Conservation (phyloP, 2,888 invertebrate species). For the Scelioninae gen. 1 region DNA sequence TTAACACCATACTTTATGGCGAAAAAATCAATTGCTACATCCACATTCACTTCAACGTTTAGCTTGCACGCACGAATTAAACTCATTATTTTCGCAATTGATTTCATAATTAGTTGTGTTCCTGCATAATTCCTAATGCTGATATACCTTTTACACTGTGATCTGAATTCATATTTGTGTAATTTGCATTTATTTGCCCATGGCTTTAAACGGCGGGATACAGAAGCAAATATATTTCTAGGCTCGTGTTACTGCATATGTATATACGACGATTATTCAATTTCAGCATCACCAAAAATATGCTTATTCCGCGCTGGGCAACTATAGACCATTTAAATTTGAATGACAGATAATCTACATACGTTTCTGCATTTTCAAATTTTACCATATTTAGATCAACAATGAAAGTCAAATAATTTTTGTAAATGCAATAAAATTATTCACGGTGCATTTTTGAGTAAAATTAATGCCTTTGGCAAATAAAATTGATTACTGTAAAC, state of each 20-base stretch:
- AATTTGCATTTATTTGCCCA: slow-evolving; percentile 67
- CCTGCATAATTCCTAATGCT: slow-evolving; percentile 63
- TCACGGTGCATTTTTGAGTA: no score
- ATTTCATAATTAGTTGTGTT: slow-evolving; percentile 63
- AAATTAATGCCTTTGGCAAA: no score
- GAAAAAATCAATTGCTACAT: neutral
- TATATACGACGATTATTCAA: slow-evolving; percentile 67
- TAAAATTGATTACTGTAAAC: no score
- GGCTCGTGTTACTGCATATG: slow-evolving; percentile 69
- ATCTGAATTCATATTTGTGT: slow-evolving; percentile 62
- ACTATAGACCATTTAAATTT: slow-evolving; percentile 24
- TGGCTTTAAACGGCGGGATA: slow-evolving; percentile 54
- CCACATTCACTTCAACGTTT: neutral
- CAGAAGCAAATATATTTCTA: slow-evolving; percentile 65
- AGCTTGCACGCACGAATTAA: slow-evolving; percentile 39
- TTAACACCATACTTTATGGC: no score
- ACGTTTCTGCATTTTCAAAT: neutral
- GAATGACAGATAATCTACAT: slow-evolving; percentile 19
- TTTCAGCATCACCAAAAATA: slow-evolving; percentile 59
- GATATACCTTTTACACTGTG: slow-evolving; percentile 57
- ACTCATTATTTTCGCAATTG: slow-evolving; percentile 60
- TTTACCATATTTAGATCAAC: neutral
- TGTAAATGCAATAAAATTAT: neutral
- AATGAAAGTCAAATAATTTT: neutral
- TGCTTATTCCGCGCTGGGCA: slow-evolving; percentile 21